These are phyloP conservation scores for Paelopatides confundens DNA, from an alignment of 53 echinoderm and acorn worm genomes.

Conservation along the genomic window DNA sequence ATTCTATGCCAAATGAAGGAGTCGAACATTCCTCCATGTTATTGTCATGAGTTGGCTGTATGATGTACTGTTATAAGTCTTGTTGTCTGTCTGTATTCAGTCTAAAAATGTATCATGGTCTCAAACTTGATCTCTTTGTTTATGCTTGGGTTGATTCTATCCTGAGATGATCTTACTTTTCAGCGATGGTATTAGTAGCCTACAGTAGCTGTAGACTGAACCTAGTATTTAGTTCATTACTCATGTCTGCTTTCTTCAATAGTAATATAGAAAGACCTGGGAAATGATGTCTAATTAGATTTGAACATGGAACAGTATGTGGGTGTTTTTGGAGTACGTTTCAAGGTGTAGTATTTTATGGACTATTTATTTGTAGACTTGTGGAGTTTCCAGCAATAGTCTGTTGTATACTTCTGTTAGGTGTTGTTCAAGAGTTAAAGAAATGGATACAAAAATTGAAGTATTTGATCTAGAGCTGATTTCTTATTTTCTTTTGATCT, in stretches of 20 bases:
- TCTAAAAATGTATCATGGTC: neutral
- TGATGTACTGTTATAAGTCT: neutral
- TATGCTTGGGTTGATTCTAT: neutral
- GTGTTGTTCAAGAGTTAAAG: no score
- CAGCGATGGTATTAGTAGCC: neutral
- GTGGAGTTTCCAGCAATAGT: no score
- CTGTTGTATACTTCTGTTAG: no score
- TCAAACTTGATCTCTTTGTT: neutral
- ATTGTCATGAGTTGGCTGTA: neutral
- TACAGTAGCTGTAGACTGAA: neutral
- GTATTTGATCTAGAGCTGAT: no score
- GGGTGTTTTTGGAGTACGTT: no score
- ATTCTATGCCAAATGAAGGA: neutral
- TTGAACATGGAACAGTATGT: no score
- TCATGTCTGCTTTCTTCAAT: neutral
- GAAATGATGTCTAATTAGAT: no score
- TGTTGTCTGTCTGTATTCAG: neutral
- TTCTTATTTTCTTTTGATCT: no score
- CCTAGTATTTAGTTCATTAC: neutral
- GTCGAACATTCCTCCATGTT: neutral
- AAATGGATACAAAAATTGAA: no score
- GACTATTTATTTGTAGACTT: no score
- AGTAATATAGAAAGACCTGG: no score
- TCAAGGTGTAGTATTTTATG: no score
- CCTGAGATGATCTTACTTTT: neutral